A percentile compares a stretch with the other conserved stretches of the same genome.
Evolutionary conservation across 2,797 vertebrate genomes (phyloP).

Genomic region (Argentina silus): DNA sequence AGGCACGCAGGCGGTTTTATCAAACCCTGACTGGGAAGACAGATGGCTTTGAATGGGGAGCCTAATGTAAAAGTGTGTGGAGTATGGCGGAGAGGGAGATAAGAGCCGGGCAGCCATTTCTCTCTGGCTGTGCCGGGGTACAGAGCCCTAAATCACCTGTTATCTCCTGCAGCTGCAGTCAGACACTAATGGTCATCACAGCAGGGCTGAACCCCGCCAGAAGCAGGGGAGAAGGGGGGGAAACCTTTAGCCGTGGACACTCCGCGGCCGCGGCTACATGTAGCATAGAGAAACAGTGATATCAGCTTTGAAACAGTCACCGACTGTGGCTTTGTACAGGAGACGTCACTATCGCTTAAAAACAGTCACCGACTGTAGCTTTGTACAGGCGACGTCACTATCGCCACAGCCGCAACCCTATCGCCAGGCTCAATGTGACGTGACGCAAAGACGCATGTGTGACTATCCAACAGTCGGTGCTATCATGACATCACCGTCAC

Average conservation of each 20-base stretch:
- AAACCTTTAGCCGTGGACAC: too few species aligned
- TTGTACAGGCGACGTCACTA: too few species aligned
- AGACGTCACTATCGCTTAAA: too few species aligned
- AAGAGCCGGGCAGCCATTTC: conserved; percentile 72
- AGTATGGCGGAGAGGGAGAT: conserved; percentile 72
- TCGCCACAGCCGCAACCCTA: background rate
- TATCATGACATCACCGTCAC: too few species aligned
- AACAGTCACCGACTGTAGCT: too few species aligned
- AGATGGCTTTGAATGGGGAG: conserved; percentile 76
- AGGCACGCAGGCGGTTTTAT: conserved; percentile 69
- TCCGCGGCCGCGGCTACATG: background rate
- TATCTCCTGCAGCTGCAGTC: conserved; percentile 80
- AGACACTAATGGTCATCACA: conserved; percentile 82
- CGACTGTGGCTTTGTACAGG: too few species aligned
- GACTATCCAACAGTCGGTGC: too few species aligned
- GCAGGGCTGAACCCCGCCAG: conserved; percentile 57
- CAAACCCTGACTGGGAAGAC: conserved; percentile 77
- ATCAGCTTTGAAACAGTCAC: too few species aligned
- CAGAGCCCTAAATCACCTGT: conserved; percentile 80
- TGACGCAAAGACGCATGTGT: too few species aligned
- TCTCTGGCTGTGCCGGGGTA: conserved; percentile 69
- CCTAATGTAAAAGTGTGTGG: conserved; percentile 80
- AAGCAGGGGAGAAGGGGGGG: conserved; percentile 31
- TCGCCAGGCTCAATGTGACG: too few species aligned
- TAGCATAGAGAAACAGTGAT: background rate